Percentiles rank a stretch among this genome's conserved stretches.
phyloP scores from a whole-genome alignment of 1,140 invertebrate species.

The Heliconius hermathena region DNA sequence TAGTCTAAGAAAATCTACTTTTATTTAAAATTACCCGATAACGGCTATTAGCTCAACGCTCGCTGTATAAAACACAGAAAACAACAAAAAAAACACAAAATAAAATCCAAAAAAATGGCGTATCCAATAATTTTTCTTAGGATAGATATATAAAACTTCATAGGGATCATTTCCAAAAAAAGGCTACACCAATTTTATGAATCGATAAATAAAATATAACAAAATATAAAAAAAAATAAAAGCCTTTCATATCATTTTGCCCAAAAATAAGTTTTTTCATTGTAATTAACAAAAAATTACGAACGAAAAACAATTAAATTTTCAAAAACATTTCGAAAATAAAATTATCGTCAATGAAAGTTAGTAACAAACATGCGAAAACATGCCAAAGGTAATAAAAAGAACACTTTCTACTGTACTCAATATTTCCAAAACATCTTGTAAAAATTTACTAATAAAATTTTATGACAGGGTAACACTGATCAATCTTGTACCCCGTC shows the following conservation, averaged over 20 bases:
- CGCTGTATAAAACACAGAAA: slow-evolving; percentile 52
- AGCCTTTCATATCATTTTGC: slow-evolving; percentile 15
- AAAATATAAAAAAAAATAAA: slow-evolving; percentile 24
- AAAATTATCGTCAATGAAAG: neutral
- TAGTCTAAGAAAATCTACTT: slow-evolving; percentile 21
- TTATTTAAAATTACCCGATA: slow-evolving; percentile 39
- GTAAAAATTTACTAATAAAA: neutral
- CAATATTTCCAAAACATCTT: neutral
- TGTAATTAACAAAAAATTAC: neutral
- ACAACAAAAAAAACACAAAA: slow-evolving; percentile 40
- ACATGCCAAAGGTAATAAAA: slow-evolving; percentile 30
- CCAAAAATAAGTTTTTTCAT: neutral
- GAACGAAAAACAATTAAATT: neutral
- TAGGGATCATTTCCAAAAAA: neutral
- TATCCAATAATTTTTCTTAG: neutral
- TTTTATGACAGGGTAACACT: neutral
- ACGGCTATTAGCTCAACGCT: slow-evolving; percentile 56
- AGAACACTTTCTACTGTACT: neutral
- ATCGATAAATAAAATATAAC: slow-evolving; percentile 7
- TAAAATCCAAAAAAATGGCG: neutral
- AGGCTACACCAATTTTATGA: neutral
- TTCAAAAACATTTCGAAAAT: neutral
- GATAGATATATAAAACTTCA: neutral
- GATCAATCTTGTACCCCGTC: neutral
- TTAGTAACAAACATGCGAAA: slow-evolving; percentile 51